Evolutionary conservation across 2,113 vertebrate genomes (phyloP), one percentile per base, ranked within the genome.

Genomic region (Hepsetus odoe): DNA sequence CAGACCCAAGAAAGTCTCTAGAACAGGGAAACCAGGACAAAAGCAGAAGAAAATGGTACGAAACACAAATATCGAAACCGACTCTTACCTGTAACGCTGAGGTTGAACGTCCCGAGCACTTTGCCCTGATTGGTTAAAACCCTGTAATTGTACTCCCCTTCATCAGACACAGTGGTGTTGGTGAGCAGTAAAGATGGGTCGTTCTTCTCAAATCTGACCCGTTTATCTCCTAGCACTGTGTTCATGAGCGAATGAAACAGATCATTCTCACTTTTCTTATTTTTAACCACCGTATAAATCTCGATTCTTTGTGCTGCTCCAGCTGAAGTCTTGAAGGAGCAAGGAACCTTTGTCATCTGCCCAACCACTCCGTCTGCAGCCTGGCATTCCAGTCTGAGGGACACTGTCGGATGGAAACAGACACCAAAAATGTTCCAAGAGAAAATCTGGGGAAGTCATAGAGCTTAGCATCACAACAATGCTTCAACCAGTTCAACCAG

Each of bases 81-180:
- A 32, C 0, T 13, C 85, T 91, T 65, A 93, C 92, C 89, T 86
- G 61, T 84, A n/a, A 90, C 85, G 8, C 0, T 9, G 5, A 93
- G 73, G 0, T 0, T 26, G 26, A 40, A 30, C 0, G 0, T 0
- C 0, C 0, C 0, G 0, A 0, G 0, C 12, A 22, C 1, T 0
- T 0, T 0, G 0, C 89, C 89, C 0, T 9, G 16, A 49, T 77
- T 46, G 22, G 88, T 88, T 0, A 9, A 0, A 66, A 92, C 85
- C 0, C 0, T 0, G 44, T 87, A 90, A 0, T 0, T 0, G 28
- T 91, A 92, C 0, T 0, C 0, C 12, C 87, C 90, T 0, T 56
- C 1, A 1, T 91, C 13, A 3, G 35, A 2, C 46, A 88, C 0
- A 10, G 1, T 0, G 0, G 89, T 91, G 62, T 86, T 32, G 3